Base-by-base conservation (phyloP, 2,888 invertebrate genomes). In the Camponotus fellah region DNA sequence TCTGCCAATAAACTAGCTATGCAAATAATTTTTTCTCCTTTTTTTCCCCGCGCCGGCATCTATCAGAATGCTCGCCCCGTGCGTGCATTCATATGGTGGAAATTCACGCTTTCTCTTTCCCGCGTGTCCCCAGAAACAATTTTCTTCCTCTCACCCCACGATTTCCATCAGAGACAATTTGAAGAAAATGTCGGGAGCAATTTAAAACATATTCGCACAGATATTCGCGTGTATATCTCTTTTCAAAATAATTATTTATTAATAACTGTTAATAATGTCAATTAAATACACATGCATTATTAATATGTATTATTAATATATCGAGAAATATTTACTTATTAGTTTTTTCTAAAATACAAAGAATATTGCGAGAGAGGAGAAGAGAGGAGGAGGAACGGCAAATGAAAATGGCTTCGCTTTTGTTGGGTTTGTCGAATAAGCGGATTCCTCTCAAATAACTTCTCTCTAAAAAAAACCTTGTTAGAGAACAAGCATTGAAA, bases 11-110 rank as follows among this genome's bases (percentile, higher is more conserved):
- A 88, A 83, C 86, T 80, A 82, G 79, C 86, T 83, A 85, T 88
- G 89, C 85, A 86, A 86, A 89, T 89, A 87, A 89, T 89, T 89
- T 89, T 86, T 87, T 71, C 72, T 72, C 56, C 26, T 80, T 58
- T 49, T 69, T 74, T n/a, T n/a, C 53, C 53, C 32, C 53, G 32
- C 68, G 53, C 43, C 46, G 72, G 46, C 79, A 60, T 80, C 79
- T 83, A 72, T 84, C 80, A 83, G 79, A 80, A 80, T 46, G 72
- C 71, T 80, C 46, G 34, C 12, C 8, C n/a, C 46, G 60, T 72
- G 62, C 79, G 62, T 58, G 77, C 77, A 83, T 87, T 84, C 82
- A 85, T 79, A 79, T 74, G 82, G 65, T 83, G 64, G 72, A 83
- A 77, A 83, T 85, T 83, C 71, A 84, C 83, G 84, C 65, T 77